Conservation (phyloP, 2,888 invertebrate genomes). For the Drosophila hawaiiensis region DNA sequence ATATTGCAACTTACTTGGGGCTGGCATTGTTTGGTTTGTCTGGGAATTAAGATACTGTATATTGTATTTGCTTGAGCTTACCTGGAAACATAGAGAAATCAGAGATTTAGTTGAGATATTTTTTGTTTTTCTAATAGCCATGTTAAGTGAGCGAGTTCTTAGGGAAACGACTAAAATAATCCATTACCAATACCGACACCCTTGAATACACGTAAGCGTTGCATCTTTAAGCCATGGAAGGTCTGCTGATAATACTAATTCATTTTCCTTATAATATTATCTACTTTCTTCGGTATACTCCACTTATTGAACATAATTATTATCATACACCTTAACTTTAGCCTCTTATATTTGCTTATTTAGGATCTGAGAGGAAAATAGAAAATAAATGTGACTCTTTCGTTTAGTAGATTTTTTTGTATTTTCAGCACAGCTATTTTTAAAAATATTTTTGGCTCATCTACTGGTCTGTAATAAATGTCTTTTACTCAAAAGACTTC, state of each 20-base stretch:
- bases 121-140: neutral
- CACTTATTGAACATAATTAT: neutral
- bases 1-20: constrained; percentile 45
- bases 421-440: neutral
- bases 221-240: neutral
- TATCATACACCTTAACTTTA: neutral
- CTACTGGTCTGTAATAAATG: neutral
- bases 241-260: neutral
- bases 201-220: neutral
- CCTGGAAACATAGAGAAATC: constrained; percentile 40
- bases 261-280: neutral
- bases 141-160: constrained; percentile 1
- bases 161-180: neutral
- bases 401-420: neutral
- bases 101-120: neutral
- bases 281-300: neutral
- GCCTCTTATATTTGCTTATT: too few species aligned
- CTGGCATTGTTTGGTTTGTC: constrained; percentile 49
- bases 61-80: constrained; percentile 26
- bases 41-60: constrained; percentile 1
- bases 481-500: neutral
- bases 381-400: neutral
- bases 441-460: neutral
- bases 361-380: neutral
- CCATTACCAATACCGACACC: constrained; percentile 17